Base-by-base conservation (phyloP, 2,888 invertebrate species). In the Allophyes oxyacanthae region DNA sequence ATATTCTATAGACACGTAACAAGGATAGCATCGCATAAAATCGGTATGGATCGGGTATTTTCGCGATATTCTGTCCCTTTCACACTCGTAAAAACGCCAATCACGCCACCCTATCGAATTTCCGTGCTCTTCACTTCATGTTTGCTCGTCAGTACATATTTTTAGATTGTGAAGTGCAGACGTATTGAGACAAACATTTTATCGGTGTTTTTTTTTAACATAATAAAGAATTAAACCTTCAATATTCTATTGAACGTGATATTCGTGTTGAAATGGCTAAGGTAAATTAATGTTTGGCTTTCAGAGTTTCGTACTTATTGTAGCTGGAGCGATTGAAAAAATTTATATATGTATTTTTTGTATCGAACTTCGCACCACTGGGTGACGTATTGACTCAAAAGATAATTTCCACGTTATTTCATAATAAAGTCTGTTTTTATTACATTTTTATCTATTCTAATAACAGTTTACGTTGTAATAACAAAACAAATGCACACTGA, bases 21-120 rank as follows among this genome's bases (percentile, higher is more conserved):
- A 70, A 62, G 82, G 83, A 78, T 82, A 78, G 32, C 6, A 36
- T 79, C 83, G 84, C 78, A 62, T 38, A 48, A 60, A 55, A 57
- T 75, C 81, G 86, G 82, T 55, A 64, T 43, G 59, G 30, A 40
- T 58, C 48, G 86, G 82, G 78, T 72, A 44, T 43, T 36, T 70
- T 69, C 67, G 69, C 68, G 45, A 56, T 72, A 6, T 32, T 49
- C 51, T 28, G 2, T 86, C 89, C 72, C 79, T 38, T 49, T 90
- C 78, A 34, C 81, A 75, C 90, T 56, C 49, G 54, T 53, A 51
- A 45, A 45, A 66, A 64, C 53, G 52, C 55, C 75, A 68, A 78
- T 79, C 75, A 57, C 74, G 76, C 78, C 78, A 81, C 78, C 80
- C 83, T 91, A 91, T 92, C 86, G 91, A 91, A 91, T 92, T 92